Percentiles rank a stretch among this genome's conserved stretches.
Conservation (phyloP, 2,888 invertebrate genomes). For the Leptinotarsa haldemani region DNA sequence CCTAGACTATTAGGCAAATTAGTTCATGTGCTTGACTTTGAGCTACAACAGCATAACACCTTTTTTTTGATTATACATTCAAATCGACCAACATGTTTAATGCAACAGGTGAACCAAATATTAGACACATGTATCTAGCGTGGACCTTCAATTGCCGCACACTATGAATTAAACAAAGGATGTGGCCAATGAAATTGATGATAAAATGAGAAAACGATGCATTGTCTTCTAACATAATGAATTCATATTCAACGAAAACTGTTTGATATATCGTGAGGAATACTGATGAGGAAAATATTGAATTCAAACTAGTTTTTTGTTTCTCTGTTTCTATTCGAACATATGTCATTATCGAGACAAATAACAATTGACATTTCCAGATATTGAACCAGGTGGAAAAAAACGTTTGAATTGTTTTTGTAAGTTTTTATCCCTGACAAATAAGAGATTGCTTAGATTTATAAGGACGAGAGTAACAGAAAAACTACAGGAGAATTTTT, state of each 20-base stretch:
- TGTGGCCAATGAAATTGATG: conserved; percentile 15
- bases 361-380: not conserved
- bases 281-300: not conserved
- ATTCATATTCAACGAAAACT: conserved; percentile 2
- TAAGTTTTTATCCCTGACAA: too few relatives aligned
- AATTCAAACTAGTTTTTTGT: not conserved
- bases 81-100: conserved; percentile 29
- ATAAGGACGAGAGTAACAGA: too few relatives aligned
- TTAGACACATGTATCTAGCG: conserved; percentile 17
- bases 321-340: too few relatives aligned
- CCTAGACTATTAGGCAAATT: conserved; percentile 25
- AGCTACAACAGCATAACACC: conserved; percentile 28
- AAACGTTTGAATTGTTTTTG: too few relatives aligned
- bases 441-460: too few relatives aligned
- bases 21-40: conserved; percentile 25
- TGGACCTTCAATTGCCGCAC: conserved; percentile 5
- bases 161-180: conserved; percentile 19
- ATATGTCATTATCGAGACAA: not conserved
- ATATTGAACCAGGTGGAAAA: not conserved
- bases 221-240: conserved; percentile 4
- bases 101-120: conserved; percentile 34
- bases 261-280: conserved; percentile 8
- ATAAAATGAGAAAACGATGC: conserved; percentile 20
- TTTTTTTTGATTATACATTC: conserved; percentile 33
- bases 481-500: too few relatives aligned